Base-by-base conservation (phyloP, 2,888 invertebrate genomes). In the Heliconius ismenius region DNA sequence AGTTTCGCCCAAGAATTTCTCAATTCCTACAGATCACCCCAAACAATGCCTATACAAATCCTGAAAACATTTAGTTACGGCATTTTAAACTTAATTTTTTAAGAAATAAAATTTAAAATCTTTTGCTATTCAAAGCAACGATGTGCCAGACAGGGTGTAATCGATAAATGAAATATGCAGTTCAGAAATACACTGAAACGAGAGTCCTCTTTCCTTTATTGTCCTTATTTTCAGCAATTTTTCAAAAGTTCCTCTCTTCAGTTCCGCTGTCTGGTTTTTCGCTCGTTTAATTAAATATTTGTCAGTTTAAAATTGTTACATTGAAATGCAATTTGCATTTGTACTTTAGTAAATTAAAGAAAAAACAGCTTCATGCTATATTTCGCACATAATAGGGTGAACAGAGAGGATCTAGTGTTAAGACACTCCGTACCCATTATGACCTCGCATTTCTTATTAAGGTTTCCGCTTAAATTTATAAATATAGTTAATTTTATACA, bases 121-220 rank as follows among this genome's bases (percentile, higher is more conserved):
- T 24, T 18, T 39, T 11, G 0, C 4, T 26, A 18, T 32, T 32
- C 39, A 39, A 39, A 15, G 0, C 3, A 18, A 13, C 39, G 62
- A 24, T 24, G 54, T 54, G 73, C 79, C 76, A 78, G 79, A 79
- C 78, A 64, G 68, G 60, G 67, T 54, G 54, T 67, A 65, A 79
- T 79, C 78, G 76, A 78, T 78, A 75, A 75, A 78, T 77, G 75
- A 75, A 78, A 76, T 73, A 72, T 75, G 75, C 72, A 75, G 75
- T 69, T 67, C 74, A 74, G 75, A 76, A 68, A 58, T 74, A 58
- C 28, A 63, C 74, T 76, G 78, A 73, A 73, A 75, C 76, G 74
- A 78, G 70, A 72, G 73, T 58, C 74, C 76, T 62, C 67, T n/a
- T 28, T 21, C 28, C 18, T 73, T 79, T 75, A 49, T 54, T 70